Conservation (phyloP, 2,888 invertebrate species). For the Heliconius charithonia region DNA sequence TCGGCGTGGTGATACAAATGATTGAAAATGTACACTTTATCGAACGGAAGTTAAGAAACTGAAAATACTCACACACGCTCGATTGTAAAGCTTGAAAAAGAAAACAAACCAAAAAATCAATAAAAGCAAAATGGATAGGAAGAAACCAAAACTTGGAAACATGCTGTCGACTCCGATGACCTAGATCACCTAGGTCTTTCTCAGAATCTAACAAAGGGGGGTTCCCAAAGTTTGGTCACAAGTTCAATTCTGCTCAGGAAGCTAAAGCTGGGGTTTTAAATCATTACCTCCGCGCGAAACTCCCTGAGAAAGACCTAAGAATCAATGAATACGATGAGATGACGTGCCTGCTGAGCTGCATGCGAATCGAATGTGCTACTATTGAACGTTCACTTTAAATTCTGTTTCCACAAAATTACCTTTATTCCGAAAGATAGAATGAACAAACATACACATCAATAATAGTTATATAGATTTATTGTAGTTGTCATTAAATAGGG, state of each 20-base stretch:
- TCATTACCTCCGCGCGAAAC: slow-evolving; percentile 79
- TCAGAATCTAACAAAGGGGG: slow-evolving; percentile 66
- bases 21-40: slow-evolving; percentile 43
- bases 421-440: slow-evolving; percentile 67
- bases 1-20: slow-evolving; percentile 42
- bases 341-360: slow-evolving; percentile 74
- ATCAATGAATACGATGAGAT: slow-evolving; percentile 80
- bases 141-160: slow-evolving; percentile 83
- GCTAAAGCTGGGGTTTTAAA: slow-evolving; percentile 76
- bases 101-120: slow-evolving; percentile 59
- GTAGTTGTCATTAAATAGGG: neutral
- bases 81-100: slow-evolving; percentile 53
- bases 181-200: slow-evolving; percentile 82
- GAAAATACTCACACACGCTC: slow-evolving; percentile 50
- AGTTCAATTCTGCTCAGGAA: slow-evolving; percentile 74
- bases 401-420: slow-evolving; percentile 56
- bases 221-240: slow-evolving; percentile 79
- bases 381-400: slow-evolving; percentile 40
- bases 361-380: slow-evolving; percentile 70
- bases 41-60: slow-evolving; percentile 43
- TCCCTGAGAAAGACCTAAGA: slow-evolving; percentile 84
- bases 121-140: slow-evolving; percentile 74
- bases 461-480: slow-evolving; percentile 42
- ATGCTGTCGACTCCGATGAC: slow-evolving; percentile 79
- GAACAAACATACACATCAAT: slow-evolving; percentile 64